Percentiles rank a stretch among this genome's conserved stretches.
These are phyloP conservation scores for Odontamblyopus lacepedii DNA, from an alignment of 2,797 vertebrate species.

Conservation along the genomic window DNA sequence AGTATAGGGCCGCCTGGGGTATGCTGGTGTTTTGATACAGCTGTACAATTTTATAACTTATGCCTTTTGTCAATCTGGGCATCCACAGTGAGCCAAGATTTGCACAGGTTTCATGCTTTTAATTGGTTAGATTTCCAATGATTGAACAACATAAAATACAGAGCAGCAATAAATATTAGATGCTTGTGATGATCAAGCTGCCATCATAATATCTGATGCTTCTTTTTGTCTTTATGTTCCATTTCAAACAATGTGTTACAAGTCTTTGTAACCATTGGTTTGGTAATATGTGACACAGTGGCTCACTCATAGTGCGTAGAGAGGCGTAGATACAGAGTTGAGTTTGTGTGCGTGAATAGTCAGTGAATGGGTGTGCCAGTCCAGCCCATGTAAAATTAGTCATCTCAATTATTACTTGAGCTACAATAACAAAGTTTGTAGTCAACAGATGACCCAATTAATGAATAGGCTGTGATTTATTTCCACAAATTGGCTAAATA, in stretches of 20 bases:
- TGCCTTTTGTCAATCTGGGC: neutral
- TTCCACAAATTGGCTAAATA: constrained; percentile 7
- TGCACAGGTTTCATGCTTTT: neutral
- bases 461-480: neutral
- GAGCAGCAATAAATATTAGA: neutral
- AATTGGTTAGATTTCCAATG: neutral
- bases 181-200: neutral
- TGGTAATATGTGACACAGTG: neutral
- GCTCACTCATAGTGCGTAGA: neutral
- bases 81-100: neutral
- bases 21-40: constrained; percentile 51
- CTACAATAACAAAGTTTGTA: constrained; percentile 8
- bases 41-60: constrained; percentile 20
- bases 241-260: neutral
- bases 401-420: constrained; percentile 8
- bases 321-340: constrained; percentile 1
- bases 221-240: neutral
- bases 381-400: constrained; percentile 13
- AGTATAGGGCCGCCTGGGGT: constrained; percentile 50
- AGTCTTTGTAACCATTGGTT: neutral
- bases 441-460: constrained; percentile 1
- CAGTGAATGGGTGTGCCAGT: constrained; percentile 6
- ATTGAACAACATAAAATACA: neutral
- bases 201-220: neutral
- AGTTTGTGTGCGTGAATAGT: constrained; percentile 1